Base-by-base conservation (phyloP, 1,140 invertebrate species). In the Drosophila erecta region DNA sequence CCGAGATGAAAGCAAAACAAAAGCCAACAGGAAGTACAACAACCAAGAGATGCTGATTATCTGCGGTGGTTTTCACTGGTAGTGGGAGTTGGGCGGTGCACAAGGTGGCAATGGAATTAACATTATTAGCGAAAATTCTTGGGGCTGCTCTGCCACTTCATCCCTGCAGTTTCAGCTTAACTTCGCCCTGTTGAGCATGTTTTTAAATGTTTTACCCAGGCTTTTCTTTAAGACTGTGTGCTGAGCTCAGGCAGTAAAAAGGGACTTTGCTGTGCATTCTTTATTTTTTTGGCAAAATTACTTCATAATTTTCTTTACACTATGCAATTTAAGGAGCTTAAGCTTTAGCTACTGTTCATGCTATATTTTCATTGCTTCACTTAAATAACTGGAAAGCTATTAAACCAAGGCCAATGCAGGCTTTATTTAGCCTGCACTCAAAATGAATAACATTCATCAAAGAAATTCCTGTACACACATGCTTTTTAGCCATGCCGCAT, bases 61-160 rank as follows among this genome's bases (percentile, higher is more conserved):
- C 84, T 87, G 70, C 50, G 79, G 79, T 67, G 55, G 58, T 50
- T 35, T 11, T 27, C 30, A 30, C 38, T 0, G 1, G 53, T 14
- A 47, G 33, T 6, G 1, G 53, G 15, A 47, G 33, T 6, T 43
- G n/a, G 24, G 12, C 14, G n/a, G 40, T 41, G 37, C 5, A 35
- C 56, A 47, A 74, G 74, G 69, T 87, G 79, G 84, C 84, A 83
- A 89, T 89, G 79, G 79, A 89, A 87, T 89, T 87, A 87, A 89
- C 84, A 89, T 87, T 89, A 87, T 87, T 87, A 87, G 84, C 79
- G 84, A 76, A 87, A 87, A 79, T 76, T 87, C 84, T 77, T 49
- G 46, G 33, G 20, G n/a, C 64, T 69, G 51, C 35, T 50, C 33
- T 3, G 33, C 40, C 40, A 15, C 14, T 22, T 50, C 20, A 20